Conservation (phyloP, 2,888 invertebrate species). For the Automeris io region DNA sequence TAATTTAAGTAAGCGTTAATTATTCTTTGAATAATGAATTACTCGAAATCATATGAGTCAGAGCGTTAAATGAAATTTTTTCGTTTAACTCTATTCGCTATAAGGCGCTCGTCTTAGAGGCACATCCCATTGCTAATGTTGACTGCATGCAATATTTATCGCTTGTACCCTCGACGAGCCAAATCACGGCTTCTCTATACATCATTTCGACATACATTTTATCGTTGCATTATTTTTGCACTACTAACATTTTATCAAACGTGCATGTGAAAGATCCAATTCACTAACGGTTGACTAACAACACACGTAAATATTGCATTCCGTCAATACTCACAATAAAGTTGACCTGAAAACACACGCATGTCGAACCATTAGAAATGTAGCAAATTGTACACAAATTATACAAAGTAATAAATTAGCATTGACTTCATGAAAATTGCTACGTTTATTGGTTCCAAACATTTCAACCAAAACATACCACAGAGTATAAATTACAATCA, state of each 20-base stretch:
- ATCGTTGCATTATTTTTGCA: constrained; percentile 50
- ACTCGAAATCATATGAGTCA: constrained; percentile 22
- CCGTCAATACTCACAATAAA: constrained; percentile 62
- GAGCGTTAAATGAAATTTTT: constrained; percentile 6
- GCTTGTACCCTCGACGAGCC: constrained; percentile 60
- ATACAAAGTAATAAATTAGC: constrained; percentile 13
- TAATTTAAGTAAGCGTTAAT: constrained; percentile 26
- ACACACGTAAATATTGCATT: constrained; percentile 75
- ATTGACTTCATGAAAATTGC: constrained; percentile 17
- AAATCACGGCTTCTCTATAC: constrained; percentile 53
- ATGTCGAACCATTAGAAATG: constrained; percentile 37
- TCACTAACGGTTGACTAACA: constrained; percentile 40
- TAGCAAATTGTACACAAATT: constrained; percentile 21
- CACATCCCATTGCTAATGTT: constrained; percentile 71
- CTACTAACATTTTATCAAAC: constrained; percentile 44
- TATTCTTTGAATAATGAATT: constrained; percentile 25
- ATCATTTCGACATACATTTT: constrained; percentile 46
- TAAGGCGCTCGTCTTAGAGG: constrained; percentile 62
- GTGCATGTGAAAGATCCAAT: constrained; percentile 54
- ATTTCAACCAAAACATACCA: constrained; percentile 27
- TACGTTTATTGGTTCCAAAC: constrained; percentile 26
- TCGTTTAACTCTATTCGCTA: constrained; percentile 38
- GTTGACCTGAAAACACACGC: constrained; percentile 41
- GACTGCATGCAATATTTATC: constrained; percentile 77
- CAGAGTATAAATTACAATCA: constrained; percentile 24